Base-by-base conservation (phyloP, 2,888 invertebrate species). In the Drosophila fulvimacula region DNA sequence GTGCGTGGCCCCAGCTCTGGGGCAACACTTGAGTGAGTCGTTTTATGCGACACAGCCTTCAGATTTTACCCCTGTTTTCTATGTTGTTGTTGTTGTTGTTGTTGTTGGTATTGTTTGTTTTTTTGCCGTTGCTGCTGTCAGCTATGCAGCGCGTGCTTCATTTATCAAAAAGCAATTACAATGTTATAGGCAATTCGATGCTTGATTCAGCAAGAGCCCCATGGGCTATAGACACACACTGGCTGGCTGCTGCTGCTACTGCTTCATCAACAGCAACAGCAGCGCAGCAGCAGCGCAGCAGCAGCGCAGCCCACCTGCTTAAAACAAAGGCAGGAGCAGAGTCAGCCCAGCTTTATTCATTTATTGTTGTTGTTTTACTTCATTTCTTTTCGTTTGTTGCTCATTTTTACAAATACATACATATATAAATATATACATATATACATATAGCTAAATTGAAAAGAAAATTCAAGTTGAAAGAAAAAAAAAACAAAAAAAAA, bases 91-190 rank as follows among this genome's bases (percentile, higher is more conserved):
- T 38, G 11, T 13, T 49, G 32, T 55, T 57, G 32, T 41, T 51
- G 30, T 38, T 66, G 41, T 2, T 48, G 48, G 4, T 44, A n/a
- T 15, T 60, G 10, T 24, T 9, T 48, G 17, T 30, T 41, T 44
- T 19, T 41, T 41, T 69, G 62, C 42, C 69, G 42, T 42, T 52
- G 66, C 15, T 15, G 74, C 86, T 86, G 82, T 83, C 82, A 83
- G 79, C 77, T 83, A 79, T 86, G 83, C 82, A 83, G 84, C 86
- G 86, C 84, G 82, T 86, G 82, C 86, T 83, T 83, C 82, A 83
- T 83, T 83, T 83, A 83, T 83, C 82, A 83, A 83, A 86, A 83
- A 83, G 82, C 82, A 83, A 83, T 83, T 83, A 83, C 82, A 86
- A 83, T 83, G 84, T 86, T 83, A 79, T 86, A 61, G 76, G 72